Evolutionary conservation across 2,888 invertebrate species (phyloP).

Genomic region (Sinhomidia bicolor): DNA sequence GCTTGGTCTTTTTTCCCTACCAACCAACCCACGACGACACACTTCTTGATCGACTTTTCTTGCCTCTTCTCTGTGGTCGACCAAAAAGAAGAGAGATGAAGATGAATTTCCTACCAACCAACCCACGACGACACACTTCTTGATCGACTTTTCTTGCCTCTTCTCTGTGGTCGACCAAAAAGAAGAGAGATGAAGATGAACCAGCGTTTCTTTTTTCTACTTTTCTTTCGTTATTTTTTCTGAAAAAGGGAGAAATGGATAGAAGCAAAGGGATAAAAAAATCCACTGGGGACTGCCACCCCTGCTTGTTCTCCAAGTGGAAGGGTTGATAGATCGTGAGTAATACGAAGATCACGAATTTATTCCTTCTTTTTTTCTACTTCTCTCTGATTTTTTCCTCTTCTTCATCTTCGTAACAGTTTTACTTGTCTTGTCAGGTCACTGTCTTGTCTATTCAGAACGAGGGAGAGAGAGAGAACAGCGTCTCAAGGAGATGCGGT

Average conservation of each 20-base stretch:
- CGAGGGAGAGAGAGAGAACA: not conserved
- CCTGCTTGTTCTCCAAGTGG: not conserved
- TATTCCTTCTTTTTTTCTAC: conserved; percentile 29
- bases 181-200: conserved; percentile 3
- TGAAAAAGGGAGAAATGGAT: conserved; percentile 6
- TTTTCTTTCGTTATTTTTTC: not conserved
- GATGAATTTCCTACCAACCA: no score
- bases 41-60: not conserved
- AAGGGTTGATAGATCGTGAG: conserved; percentile 50
- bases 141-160: not conserved
- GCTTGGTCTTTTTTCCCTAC: no score
- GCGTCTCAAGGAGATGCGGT: not conserved
- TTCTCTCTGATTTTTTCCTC: conserved; percentile 28
- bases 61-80: not conserved
- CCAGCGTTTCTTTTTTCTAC: not conserved
- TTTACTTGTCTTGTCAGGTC: conserved; percentile 59
- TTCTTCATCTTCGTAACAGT: conserved; percentile 40
- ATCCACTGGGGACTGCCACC: conserved; percentile 21
- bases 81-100: not conserved
- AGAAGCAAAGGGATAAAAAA: conserved; percentile 35
- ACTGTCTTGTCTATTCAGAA: conserved; percentile 45
- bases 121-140: not conserved
- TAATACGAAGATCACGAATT: conserved; percentile 60
- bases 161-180: not conserved
- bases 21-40: no score